Conservation (phyloP, 2,113 vertebrate genomes). For the Limanda limanda region DNA sequence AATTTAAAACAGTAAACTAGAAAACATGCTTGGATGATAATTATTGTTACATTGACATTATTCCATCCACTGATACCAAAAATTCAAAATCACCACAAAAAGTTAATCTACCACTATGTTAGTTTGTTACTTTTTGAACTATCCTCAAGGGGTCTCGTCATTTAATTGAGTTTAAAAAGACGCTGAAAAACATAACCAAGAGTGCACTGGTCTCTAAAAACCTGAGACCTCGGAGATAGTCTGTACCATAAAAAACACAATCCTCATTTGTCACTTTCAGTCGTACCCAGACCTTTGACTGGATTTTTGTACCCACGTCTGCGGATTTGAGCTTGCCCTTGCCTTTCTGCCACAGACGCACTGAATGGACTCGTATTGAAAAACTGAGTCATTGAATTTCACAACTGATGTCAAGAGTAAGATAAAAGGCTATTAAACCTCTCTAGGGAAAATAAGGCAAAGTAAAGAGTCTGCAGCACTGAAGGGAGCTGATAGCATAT, state of each 20-base stretch:
- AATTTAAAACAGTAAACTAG: too few relatives aligned
- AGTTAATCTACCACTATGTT: not conserved
- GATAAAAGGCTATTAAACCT: conserved; percentile 71
- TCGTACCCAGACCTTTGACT: conserved; percentile 33
- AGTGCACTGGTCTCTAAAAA: conserved; percentile 28
- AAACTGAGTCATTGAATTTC: conserved; percentile 60
- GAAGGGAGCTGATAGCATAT: conserved; percentile 66
- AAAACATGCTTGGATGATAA: not conserved
- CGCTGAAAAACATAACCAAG: not conserved
- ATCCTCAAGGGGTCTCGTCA: too few relatives aligned
- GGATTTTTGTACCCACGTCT: conserved; percentile 46
- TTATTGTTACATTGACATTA: not conserved
- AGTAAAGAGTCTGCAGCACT: conserved; percentile 66
- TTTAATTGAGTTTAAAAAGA: not conserved
- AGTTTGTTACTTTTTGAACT: too few relatives aligned
- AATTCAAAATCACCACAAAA: too few relatives aligned
- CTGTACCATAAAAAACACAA: conserved; percentile 32
- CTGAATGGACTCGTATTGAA: conserved; percentile 53
- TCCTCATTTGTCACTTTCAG: conserved; percentile 42
- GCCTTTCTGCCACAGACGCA: conserved; percentile 32
- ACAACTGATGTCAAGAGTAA: conserved; percentile 66
- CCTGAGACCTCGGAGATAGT: conserved; percentile 39
- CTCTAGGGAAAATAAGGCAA: conserved; percentile 71
- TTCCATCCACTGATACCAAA: too few relatives aligned
- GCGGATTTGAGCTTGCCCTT: conserved; percentile 28